Evolutionary conservation across 2,888 invertebrate species (phyloP), one percentile per base, ranked within the genome.

Genomic region (Chalcosyrphus nemorum): DNA sequence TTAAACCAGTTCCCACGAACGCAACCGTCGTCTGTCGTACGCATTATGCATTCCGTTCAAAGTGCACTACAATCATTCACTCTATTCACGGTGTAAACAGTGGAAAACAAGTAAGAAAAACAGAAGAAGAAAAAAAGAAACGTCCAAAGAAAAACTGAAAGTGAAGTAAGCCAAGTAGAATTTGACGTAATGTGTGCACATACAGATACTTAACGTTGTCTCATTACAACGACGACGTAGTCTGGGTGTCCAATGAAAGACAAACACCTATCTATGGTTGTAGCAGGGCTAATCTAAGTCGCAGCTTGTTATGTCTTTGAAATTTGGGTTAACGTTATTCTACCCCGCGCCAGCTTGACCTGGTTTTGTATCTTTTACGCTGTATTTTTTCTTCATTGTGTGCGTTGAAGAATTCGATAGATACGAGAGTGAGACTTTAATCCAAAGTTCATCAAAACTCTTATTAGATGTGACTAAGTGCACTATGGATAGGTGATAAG

Each of bases 1-100:
- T 61, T 61, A 78, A 82, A 82, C 82, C 82, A 78, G 82, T 82
- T 82, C 82, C 82, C 82, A 78, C 82, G 72, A 61, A 17, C 29
- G 9, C 9, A 7, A 7, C 13, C 32, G 56, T 61, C 24, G 57
- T 27, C 47, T 21, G 59, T 74, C 59, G 72, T 59, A 72, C 74
- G 72, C 72, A 61, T 27, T 17, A 61, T 76, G 65, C 76, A 82
- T 82, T 82, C 77, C 65, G 59, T 61, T 29, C 71, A 77, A 82
- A 82, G 72, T 82, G 77, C 71, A 82, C 13, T 57, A 70, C 56
- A 66, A 66, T 72, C 68, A 56, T 56, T 56, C 47, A 54, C 59
- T 29, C 29, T 45, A 57, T 74, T 47, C 47, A 21, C 54, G 29
- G 13, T n/a, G 38, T 43, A 72, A 32, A 68, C 32, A 68, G 15